Evolutionary conservation across 2,888 invertebrate species (phyloP), one percentile per base, ranked within the genome.

Genomic region (Neoscelio sp.): DNA sequence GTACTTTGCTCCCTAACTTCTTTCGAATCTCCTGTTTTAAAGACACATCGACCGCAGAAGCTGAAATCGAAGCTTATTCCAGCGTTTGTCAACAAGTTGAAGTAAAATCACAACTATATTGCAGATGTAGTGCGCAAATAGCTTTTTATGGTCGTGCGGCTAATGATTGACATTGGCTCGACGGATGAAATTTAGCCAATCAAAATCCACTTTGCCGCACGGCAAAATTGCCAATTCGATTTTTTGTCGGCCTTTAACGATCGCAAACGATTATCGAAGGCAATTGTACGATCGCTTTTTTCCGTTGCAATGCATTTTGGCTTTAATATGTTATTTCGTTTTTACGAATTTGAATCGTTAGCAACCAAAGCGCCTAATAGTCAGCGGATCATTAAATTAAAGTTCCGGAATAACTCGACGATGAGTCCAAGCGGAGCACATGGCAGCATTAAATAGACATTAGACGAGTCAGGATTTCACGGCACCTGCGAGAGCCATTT

Each of bases 341-440:
- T 4, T 23, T 23, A 23, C 23, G 6, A 23, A 23, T 4, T 23
- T 23, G 4, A 6, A 23, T 23, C 3, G 23, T 23, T 23, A 23
- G 23, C 23, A 23, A 6, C 23, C 23, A 54, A 64, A 71, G 52
- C 52, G 38, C 54, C 7, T 10, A 28, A 46, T 54, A 56, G 73
- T 73, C 54, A 56, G 64, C 62, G 56, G 48, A 23, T 56, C 56
- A 73, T 73, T 64, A 56, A 40, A 65, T 73, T 65, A 48, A 73
- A 48, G 56, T 62, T 48, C 33, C 23, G 30, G 46, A 65, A 65
- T 56, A 65, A 52, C 54, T 48, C 48, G 48, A 28, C 48, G 64
- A 64, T 64, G 56, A 64, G 38, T 64, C 71, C n/a, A 46, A n/a
- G 33, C 46, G n/a, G 40, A 65, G 58, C 33, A 54, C 58, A 50